Evolutionary conservation across 2,797 vertebrate genomes (phyloP), one percentile per base, ranked within the genome.

Genomic region (Triplophysa yarkandensis): DNA sequence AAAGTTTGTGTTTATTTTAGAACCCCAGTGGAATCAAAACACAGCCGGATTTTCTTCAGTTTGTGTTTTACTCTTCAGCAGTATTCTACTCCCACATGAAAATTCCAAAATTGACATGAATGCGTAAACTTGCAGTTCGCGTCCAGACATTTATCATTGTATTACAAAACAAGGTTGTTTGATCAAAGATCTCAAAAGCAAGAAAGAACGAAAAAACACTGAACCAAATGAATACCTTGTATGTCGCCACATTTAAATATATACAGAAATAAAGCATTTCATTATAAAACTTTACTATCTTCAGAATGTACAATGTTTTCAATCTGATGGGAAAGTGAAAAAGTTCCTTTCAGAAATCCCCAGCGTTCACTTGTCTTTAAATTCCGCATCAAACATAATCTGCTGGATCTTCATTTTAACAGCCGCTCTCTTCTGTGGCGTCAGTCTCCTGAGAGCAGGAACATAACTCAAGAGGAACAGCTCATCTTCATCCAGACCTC

Each of bases 381-480:
- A 91, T 71, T 92, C 90, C 0, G 89, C 90, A 43, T 92, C 89
- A 1, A 90, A 91, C 88, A 91, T 89, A 10, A 92, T 83, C 85
- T 91, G 89, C 76, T 92, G 91, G 68, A 92, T 91, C 79, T 82
- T 90, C 65, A 92, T 91, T 80, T 91, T 92, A 2, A 89, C 90
- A 75, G 90, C 90, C 1, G 89, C 90, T 71, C 89, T 84, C 65
- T 89, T 92, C 76, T 90, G 90, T 0, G 91, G 90, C 10, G 89
- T 83, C 0, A 92, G 91, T 67, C 91, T 77, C 77, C 91, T 91
- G 34, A 92, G 79, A 4, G 88, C 89, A 0, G 90, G 90, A 14
- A 90, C 89, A 9, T 91, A 90, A 80, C 91, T 92, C 71, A 91
- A 75, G 68, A 92, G 82, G 11, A 92, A 92, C 13, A 91, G 85